These are phyloP conservation scores for Acleris cristana DNA, from an alignment of 2,888 invertebrate species.

Conservation along the genomic window DNA sequence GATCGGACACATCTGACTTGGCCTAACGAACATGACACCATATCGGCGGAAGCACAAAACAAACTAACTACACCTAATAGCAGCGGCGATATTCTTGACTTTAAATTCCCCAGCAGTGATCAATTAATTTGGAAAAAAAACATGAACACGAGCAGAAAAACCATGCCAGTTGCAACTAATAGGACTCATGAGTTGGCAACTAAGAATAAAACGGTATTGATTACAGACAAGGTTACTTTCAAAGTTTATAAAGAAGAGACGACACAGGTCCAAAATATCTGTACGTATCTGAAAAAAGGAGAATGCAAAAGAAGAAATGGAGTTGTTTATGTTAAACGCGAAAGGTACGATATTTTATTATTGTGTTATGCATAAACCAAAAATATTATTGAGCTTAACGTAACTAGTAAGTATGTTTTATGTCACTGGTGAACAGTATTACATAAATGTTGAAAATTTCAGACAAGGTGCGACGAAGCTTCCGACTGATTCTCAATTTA, in stretches of 20 bases:
- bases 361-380: background rate
- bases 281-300: constrained; percentile 58
- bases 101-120: constrained; percentile 55
- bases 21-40: constrained; percentile 40
- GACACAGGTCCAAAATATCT: constrained; percentile 57
- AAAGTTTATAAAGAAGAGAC: constrained; percentile 37
- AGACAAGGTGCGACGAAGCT: constrained; percentile 43
- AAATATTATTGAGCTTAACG: too few relatives aligned
- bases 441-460: constrained; percentile 32
- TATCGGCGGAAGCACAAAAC: constrained; percentile 37
- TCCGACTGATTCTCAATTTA: constrained; percentile 41
- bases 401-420: background rate
- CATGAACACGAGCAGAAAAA: constrained; percentile 11
- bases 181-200: constrained; percentile 25
- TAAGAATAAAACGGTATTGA: constrained; percentile 29
- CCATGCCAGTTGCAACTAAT: constrained; percentile 29
- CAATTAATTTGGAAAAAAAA: constrained; percentile 36
- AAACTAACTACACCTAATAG: constrained; percentile 36
- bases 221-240: constrained; percentile 44
- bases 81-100: constrained; percentile 51
- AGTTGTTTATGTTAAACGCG: constrained; percentile 49
- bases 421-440: background rate
- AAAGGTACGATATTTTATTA: constrained; percentile 43
- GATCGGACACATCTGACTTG: constrained; percentile 45
- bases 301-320: constrained; percentile 60